A percentile compares a stretch with the other conserved stretches of the same genome.
These are phyloP conservation scores for Tetragonula carbonaria DNA, from an alignment of 2,888 invertebrate genomes.

Conservation along the genomic window DNA sequence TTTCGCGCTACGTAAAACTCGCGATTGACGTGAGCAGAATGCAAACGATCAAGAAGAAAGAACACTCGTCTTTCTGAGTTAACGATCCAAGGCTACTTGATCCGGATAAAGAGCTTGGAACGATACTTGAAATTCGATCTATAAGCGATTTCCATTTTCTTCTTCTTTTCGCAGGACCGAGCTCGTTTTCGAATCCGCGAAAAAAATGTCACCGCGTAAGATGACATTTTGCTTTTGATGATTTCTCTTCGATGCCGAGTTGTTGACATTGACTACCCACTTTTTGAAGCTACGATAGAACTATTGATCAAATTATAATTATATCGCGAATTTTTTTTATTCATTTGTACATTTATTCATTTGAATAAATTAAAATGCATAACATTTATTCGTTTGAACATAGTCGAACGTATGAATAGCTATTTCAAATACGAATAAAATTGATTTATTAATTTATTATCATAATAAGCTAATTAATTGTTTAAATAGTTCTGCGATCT, in stretches of 20 bases:
- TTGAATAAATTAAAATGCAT: too few species aligned
- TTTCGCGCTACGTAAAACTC: not conserved
- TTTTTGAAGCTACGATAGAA: not conserved
- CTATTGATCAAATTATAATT: not conserved
- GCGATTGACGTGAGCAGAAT: not conserved
- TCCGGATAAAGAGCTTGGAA: conserved; percentile 1
- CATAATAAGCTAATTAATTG: too few species aligned
- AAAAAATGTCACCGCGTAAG: not conserved
- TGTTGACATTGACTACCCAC: not conserved
- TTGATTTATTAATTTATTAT: too few species aligned
- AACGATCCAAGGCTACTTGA: conserved; percentile 21
- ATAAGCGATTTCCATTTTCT: not conserved
- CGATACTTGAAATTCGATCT: conserved; percentile 6
- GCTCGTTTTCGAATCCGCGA: not conserved
- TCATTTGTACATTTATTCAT: too few species aligned
- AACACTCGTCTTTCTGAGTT: not conserved
- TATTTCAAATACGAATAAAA: too few species aligned
- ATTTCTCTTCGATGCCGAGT: not conserved
- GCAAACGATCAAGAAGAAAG: conserved; percentile 13
- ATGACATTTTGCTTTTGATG: not conserved
- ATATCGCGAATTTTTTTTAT: too few species aligned
- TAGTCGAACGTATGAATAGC: too few species aligned
- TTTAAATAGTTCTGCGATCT: too few species aligned
- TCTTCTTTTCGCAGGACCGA: too few species aligned
- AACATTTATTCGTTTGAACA: too few species aligned